Base-by-base conservation (phyloP, 2,113 vertebrate genomes). In the Clinocottus analis region DNA sequence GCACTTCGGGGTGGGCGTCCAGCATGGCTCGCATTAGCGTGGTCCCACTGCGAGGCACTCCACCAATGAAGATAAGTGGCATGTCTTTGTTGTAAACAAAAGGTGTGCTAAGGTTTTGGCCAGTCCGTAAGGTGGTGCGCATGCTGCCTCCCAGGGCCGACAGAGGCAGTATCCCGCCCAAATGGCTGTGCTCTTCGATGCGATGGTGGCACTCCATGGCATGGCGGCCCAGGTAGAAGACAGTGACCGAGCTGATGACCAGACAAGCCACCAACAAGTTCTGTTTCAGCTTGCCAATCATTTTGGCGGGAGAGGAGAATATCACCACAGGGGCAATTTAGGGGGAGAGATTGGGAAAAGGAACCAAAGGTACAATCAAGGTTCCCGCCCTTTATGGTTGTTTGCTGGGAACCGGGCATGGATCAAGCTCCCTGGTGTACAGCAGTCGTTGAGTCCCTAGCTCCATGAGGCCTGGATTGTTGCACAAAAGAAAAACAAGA, bases 191-290 rank as follows among this genome's bases (percentile, higher is more conserved):
- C 39, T 97, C 96, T 72, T 97, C 97, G 55, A 96, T 94, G 33
- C 95, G 96, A 60, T 99, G 97, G 90, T 99, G 97, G 79, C 98
- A 99, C 75, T 99, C 97, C 97, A 99, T 97, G 43, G 98, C 98
- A 0, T 99, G 97, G 21, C 96, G 96, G 67, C 98, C 97, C 87
- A 99, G 79, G 83, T 99, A 99, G 87, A 99, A 98, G 10, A 99
- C 97, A 0, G 97, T 99, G 84, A 95, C 94, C 0, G 97, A 99
- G 83, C 97, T 99, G 90, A 99, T 95, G 80, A 95, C 96, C 94
- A 99, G 94, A 65, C 98, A 99, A 6, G 96, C 97, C 95, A 99
- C 84, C 31, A 99, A 90, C 88, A 99, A 79, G 92, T 99, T 98
- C 92, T 99, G 97, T 83, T 98, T 99, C 75, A 99, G 92, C 90